A percentile compares a stretch with the other conserved stretches of the same genome.
Evolutionary conservation across 2,888 invertebrate species (phyloP).

Genomic region (Pseudolycoriella hygida): DNA sequence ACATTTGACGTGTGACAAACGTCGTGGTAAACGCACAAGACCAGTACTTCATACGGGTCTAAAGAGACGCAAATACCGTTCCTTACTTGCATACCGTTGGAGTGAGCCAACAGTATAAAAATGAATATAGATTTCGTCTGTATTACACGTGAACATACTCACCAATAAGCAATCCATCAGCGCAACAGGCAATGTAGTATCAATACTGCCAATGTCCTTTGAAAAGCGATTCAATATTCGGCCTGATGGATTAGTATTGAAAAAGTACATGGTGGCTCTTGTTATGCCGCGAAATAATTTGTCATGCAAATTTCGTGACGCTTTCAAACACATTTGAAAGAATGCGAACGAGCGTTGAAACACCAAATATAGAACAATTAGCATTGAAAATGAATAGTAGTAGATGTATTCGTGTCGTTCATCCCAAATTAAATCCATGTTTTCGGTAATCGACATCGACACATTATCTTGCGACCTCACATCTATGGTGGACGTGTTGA

Average conservation of each 20-base stretch:
- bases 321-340: slow-evolving; percentile 34
- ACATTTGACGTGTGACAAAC: too few relatives aligned
- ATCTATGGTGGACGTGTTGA: neutral
- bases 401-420: slow-evolving; percentile 22
- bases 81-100: too few relatives aligned
- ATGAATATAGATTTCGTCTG: too few relatives aligned
- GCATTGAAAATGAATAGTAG: slow-evolving; percentile 14
- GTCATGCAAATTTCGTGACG: slow-evolving; percentile 39
- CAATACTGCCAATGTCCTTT: slow-evolving; percentile 39
- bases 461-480: neutral
- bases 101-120: too few relatives aligned
- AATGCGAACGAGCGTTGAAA: slow-evolving; percentile 27
- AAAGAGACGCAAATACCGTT: too few relatives aligned
- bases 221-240: slow-evolving; percentile 44
- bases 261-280: slow-evolving; percentile 39
- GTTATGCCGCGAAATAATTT: slow-evolving; percentile 39
- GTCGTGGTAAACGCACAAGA: too few relatives aligned
- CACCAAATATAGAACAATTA: slow-evolving; percentile 14
- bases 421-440: slow-evolving; percentile 28
- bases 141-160: too few relatives aligned
- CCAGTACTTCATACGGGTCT: too few relatives aligned
- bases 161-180: slow-evolving; percentile 34
- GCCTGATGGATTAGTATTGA: slow-evolving; percentile 40
- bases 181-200: slow-evolving; percentile 27
- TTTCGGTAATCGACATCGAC: neutral